Evolutionary conservation across 2,113 vertebrate species (phyloP), one percentile per base, ranked within the genome.

Genomic region (Cynoglossus semilaevis): DNA sequence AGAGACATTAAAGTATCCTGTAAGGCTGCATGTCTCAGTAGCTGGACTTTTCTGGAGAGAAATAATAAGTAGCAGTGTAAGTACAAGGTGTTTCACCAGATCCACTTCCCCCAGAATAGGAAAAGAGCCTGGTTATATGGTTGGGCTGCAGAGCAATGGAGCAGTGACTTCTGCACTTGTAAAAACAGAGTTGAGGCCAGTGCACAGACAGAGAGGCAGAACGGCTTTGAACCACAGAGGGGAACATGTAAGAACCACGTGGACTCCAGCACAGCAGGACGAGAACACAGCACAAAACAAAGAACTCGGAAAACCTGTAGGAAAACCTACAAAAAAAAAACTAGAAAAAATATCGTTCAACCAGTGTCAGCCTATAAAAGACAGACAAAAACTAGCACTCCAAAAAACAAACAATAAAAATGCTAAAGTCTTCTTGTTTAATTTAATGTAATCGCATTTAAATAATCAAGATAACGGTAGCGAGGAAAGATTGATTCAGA

Each of bases 101-200:
- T 84, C 67, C 63, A 80, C 75, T 80, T 82, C 69, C 74, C n/a
- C 65, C 48, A 71, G 74, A 84, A 82, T 75, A 83, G 79, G 80
- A 83, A 86, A 87, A 87, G 77, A 82, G 79, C 69, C 73, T 85
- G 80, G 86, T 89, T 88, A 82, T 76, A 88, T 71, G 84, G 82
- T 79, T 84, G 83, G 83, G 71, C 86, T 87, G 82, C 85, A 85
- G 79, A 82, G 86, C 85, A 88, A 89, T 88, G 85, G 84, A 88
- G 86, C 88, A 86, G 83, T 0, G 51, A 85, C 78, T 86, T 77
- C 51, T 82, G 73, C 85, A 88, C 87, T 90, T 88, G 87, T 88
- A 87, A 87, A 90, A 88, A 88, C 88, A 88, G 77, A 79, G 74
- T 62, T 82, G 83, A 55, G 77, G 85, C 82, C 80, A 82, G 66